Evolutionary conservation across 1,140 invertebrate species (phyloP).

Genomic region (Venustaconcha ellipsiformis): DNA sequence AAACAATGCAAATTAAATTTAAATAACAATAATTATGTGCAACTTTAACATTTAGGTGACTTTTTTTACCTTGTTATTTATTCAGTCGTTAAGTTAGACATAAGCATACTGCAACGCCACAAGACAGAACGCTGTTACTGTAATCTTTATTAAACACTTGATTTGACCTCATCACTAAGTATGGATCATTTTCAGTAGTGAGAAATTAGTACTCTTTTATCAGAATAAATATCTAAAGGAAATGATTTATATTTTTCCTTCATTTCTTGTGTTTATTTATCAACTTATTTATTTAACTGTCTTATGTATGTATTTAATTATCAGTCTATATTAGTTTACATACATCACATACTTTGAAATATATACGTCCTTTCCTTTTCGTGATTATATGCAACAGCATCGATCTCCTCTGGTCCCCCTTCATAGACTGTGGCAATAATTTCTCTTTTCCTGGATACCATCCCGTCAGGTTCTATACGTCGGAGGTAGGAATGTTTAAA

Average conservation of each 20-base stretch:
- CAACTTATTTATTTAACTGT: background rate
- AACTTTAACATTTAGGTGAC: too few species aligned
- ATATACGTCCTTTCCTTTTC: constrained; percentile 25
- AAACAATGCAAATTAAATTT: too few species aligned
- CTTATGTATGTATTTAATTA: background rate
- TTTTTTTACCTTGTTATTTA: too few species aligned
- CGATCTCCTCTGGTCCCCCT: constrained; percentile 18
- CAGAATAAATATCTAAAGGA: background rate
- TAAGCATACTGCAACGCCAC: too few species aligned
- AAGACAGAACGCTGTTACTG: too few species aligned
- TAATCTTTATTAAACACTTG: too few species aligned
- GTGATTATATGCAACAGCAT: constrained; percentile 13
- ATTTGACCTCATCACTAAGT: too few species aligned
- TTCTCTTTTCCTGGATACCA: constrained; percentile 13
- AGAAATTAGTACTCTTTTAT: too few species aligned
- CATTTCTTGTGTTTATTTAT: constrained; percentile 1
- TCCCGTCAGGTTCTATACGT: constrained; percentile 18
- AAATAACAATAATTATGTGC: too few species aligned
- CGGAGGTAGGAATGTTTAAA: constrained; percentile 11
- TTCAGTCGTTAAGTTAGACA: too few species aligned
- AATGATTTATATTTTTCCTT: background rate
- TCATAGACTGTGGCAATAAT: constrained; percentile 23
- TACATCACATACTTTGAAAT: constrained; percentile 19
- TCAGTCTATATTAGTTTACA: background rate
- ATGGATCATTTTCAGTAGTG: too few species aligned